Base-by-base conservation (phyloP, 2,888 invertebrate genomes). In the Leptinotarsa rubiginosa region DNA sequence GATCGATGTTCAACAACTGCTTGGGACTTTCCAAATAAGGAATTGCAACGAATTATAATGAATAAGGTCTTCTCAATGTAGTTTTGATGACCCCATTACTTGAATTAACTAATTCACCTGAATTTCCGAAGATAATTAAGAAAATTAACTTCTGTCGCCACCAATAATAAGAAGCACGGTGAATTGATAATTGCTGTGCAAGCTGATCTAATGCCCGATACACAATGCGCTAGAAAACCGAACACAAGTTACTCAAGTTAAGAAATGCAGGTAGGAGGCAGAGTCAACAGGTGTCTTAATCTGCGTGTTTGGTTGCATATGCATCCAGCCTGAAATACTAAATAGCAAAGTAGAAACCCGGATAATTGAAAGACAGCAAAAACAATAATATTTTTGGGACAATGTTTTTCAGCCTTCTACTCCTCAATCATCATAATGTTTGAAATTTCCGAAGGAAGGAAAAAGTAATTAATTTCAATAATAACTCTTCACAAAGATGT, bases 21-120 rank as follows among this genome's bases (percentile, higher is more conserved):
- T 56, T 56, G 56, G 56, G 56, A 56, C 12, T 56, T 56, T 16
- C 56, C 56, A 56, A 56, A 56, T 56, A 56, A 56, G 56, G 56
- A 20, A 56, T 25, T 56, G 20, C 56, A 56, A 22, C 22, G 15
- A 56, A 56, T 56, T 22, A 22, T 56, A 22, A 56, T 56, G 56
- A 20, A 52, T n/a, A 3, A 52, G 52, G 2, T 20, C 15, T 15
- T 22, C 56, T 56, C 56, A 56, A 18, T 20, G 56, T 15, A 56
- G 13, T 22, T 25, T 56, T 56, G 20, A 56, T 56, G 56, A 56
- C 22, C 56, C 22, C 56, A 15, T 56, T 56, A 56, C 56, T 56
- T 16, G 56, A 56, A 56, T 1, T 15, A 22, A 13, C 15, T 4
- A 56, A 15, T 56, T 56, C 22, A 56, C 22, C 56, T 22, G 5